Evolutionary conservation across 1,140 invertebrate species (phyloP).

Genomic region (Thereuonema tuberculata): DNA sequence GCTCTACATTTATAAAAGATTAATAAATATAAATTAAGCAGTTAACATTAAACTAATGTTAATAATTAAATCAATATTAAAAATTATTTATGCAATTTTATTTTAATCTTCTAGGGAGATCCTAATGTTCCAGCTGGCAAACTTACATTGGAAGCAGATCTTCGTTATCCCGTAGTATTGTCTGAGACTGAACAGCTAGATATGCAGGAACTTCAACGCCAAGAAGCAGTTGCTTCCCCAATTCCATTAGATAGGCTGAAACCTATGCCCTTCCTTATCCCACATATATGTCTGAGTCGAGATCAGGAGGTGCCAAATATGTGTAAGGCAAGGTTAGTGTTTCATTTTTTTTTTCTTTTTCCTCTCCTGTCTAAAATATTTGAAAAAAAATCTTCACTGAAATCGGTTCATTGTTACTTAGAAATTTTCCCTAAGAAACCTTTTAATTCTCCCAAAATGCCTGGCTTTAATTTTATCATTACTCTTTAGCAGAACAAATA

Average conservation of each 20-base stretch:
- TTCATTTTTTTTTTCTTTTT: background rate
- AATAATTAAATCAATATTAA: too few species aligned
- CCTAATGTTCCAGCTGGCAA: constrained; percentile 26
- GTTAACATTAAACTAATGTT: too few species aligned
- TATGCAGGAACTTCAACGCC: constrained; percentile 12
- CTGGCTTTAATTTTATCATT: too few species aligned
- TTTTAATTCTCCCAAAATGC: too few species aligned
- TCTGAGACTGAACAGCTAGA: constrained; percentile 19
- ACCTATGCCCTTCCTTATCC: constrained; percentile 21
- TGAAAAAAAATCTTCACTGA: too few species aligned
- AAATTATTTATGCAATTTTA: too few species aligned
- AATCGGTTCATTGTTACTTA: too few species aligned
- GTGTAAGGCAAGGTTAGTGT: constrained; percentile 14
- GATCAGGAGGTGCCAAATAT: constrained; percentile 2
- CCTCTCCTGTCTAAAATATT: too few species aligned
- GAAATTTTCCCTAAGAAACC: too few species aligned
- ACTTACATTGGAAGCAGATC: constrained; percentile 23
- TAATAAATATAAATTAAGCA: too few species aligned
- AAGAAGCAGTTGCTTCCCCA: constrained; percentile 15
- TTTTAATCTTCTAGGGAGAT: constrained; percentile 22
- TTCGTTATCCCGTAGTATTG: constrained; percentile 22
- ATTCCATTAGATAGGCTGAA: constrained; percentile 4
- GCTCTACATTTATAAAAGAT: too few species aligned
- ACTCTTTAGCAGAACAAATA: too few species aligned
- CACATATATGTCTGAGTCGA: constrained; percentile 14